A percentile compares a stretch with the other conserved stretches of the same genome.
These are phyloP conservation scores for Platysteira castanea DNA, from an alignment of 2,113 vertebrate species.

Conservation along the genomic window DNA sequence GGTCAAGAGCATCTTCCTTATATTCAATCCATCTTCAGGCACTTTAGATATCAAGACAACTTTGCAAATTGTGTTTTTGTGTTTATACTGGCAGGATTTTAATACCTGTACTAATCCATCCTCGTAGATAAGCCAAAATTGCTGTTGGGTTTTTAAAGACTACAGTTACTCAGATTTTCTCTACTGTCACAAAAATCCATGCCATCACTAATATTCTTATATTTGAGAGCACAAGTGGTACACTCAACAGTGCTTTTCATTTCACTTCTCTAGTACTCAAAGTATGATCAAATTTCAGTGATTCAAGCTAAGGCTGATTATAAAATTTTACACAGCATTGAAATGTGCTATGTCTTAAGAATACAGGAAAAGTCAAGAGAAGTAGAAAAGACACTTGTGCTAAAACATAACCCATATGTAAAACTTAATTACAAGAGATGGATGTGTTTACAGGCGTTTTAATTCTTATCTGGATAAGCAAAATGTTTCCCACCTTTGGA, in stretches of 20 bases:
- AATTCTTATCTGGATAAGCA: background rate
- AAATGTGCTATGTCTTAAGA: background rate
- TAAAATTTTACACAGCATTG: background rate
- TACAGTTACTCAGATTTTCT: background rate
- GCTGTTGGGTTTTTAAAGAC: background rate
- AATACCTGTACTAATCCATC: background rate
- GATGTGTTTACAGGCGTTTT: background rate
- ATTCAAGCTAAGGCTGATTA: background rate
- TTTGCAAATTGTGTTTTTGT: background rate
- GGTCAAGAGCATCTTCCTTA: background rate
- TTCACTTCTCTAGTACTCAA: background rate
- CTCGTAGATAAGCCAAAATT: background rate
- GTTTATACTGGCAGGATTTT: background rate
- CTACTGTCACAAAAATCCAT: background rate
- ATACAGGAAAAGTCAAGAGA: background rate
- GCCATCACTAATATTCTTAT: background rate
- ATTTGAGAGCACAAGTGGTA: background rate
- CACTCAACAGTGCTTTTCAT: background rate
- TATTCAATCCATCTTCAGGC: background rate
- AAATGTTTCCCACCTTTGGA: conserved; percentile 75
- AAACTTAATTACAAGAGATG: background rate
- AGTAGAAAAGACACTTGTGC: background rate
- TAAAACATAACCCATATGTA: background rate
- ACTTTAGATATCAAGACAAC: background rate
- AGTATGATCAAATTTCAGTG: background rate